phyloP scores from a whole-genome alignment of 2,113 vertebrate species.

The Hystrix cristata region DNA sequence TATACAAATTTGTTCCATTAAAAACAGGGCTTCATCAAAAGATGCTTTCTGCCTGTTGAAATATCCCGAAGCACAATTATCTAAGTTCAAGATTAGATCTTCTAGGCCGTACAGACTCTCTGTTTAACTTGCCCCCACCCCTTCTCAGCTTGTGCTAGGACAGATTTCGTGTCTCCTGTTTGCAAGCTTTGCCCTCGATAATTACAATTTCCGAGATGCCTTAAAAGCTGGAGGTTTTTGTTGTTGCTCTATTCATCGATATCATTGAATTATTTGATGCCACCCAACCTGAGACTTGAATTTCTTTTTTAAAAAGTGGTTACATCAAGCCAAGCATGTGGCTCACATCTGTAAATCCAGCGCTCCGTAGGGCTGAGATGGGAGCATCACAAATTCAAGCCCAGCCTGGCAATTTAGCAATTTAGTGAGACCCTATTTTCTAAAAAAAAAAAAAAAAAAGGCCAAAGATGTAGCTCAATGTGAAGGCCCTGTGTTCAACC shows the following conservation, averaged over 20 bases:
- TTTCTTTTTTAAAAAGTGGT: too few relatives aligned
- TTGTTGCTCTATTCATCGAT: accelerated
- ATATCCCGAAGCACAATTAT: neutral
- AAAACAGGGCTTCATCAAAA: constrained; percentile 13
- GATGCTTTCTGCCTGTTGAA: neutral
- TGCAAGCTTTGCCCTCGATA: neutral
- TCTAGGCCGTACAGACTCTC: neutral
- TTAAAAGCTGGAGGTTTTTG: neutral
- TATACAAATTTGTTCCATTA: neutral
- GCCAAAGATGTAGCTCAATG: too few relatives aligned
- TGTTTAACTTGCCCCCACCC: too few relatives aligned
- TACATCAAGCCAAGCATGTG: too few relatives aligned
- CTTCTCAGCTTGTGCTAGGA: neutral
- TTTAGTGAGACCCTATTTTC: too few relatives aligned
- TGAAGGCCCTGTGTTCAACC: too few relatives aligned
- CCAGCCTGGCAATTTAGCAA: too few relatives aligned
- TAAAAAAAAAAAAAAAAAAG: too few relatives aligned
- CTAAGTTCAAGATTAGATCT: neutral
- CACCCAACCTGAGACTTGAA: neutral
- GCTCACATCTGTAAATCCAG: too few relatives aligned
- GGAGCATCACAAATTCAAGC: too few relatives aligned
- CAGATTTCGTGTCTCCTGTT: neutral
- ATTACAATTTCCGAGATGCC: neutral
- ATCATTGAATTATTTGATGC: neutral
- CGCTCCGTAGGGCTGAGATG: too few relatives aligned